A percentile compares a stretch with the other conserved stretches of the same genome.
phyloP scores from a whole-genome alignment of 1,140 invertebrate genomes.

The Coenobita brevimanus region DNA sequence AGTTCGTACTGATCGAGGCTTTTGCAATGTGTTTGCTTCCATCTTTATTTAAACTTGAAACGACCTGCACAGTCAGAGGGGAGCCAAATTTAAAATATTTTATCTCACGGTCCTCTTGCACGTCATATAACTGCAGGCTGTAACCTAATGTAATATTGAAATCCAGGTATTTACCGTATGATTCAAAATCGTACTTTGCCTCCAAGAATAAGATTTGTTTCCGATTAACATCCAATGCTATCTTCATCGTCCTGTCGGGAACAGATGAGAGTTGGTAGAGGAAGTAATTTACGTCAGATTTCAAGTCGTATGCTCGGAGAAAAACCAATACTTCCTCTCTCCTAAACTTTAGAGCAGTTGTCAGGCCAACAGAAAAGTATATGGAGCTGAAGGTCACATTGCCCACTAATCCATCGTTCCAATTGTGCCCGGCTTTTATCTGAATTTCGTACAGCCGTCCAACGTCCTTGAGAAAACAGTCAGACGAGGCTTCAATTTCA shows the following conservation, averaged over 20 bases:
- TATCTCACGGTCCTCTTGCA: not conserved
- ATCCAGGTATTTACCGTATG: too few species aligned
- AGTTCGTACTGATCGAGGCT: not conserved
- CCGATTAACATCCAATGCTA: not conserved
- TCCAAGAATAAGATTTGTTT: slow-evolving; percentile 7
- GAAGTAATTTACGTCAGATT: slow-evolving; percentile 19
- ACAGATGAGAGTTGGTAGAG: not conserved
- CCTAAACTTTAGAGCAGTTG: not conserved
- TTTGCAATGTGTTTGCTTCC: not conserved
- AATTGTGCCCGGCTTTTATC: not conserved
- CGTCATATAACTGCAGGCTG: not conserved
- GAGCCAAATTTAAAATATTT: not conserved
- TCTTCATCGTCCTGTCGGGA: not conserved
- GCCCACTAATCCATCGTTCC: not conserved
- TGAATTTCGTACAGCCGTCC: slow-evolving; percentile 12
- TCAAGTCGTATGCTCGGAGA: not conserved
- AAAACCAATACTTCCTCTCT: not conserved
- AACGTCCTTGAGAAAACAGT: not conserved
- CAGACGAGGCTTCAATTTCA: not conserved
- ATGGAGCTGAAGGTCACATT: not conserved
- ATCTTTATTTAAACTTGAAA: not conserved
- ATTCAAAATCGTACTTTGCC: not conserved
- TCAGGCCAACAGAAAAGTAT: not conserved
- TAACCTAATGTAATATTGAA: too few species aligned
- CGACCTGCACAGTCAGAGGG: slow-evolving; percentile 7